These are phyloP conservation scores for Drosophila murphyi DNA, from an alignment of 1,140 invertebrate species.

Conservation along the genomic window DNA sequence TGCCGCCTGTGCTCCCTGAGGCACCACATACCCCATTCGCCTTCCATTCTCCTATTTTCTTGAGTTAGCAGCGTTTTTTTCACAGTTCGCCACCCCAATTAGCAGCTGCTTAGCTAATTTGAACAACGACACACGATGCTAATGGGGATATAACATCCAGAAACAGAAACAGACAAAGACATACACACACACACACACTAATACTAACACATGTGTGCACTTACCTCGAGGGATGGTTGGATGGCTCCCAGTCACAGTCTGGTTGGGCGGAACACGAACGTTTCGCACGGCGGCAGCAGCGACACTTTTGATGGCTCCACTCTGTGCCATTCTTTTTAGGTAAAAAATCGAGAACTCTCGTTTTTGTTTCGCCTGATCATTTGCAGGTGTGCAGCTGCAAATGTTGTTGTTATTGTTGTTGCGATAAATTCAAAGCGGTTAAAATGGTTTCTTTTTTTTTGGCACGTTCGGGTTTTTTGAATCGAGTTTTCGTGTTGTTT, in stretches of 20 bases:
- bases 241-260: slow-evolving; percentile 27
- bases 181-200: background rate
- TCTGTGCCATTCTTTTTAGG: slow-evolving; percentile 35
- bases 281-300: slow-evolving; percentile 13
- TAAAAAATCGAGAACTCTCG: slow-evolving; percentile 19
- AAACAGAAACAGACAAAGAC: slow-evolving; percentile 32
- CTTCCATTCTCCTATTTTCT: background rate
- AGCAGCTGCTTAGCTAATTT: slow-evolving; percentile 65
- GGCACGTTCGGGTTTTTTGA: slow-evolving; percentile 37
- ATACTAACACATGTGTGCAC: slow-evolving; percentile 24
- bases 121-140: slow-evolving; percentile 47
- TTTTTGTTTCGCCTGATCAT: slow-evolving; percentile 31
- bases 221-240: slow-evolving; percentile 56
- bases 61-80: slow-evolving; percentile 37
- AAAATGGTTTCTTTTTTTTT: slow-evolving; percentile 28
- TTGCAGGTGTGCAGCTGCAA: slow-evolving; percentile 22
- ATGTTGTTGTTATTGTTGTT: slow-evolving; percentile 15
- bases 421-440: slow-evolving; percentile 7
- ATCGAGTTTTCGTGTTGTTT: slow-evolving; percentile 35
- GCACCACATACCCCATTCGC: background rate
- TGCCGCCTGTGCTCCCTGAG: slow-evolving; percentile 5
- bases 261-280: slow-evolving; percentile 17
- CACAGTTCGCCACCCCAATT: slow-evolving; percentile 53
- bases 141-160: slow-evolving; percentile 54
- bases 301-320: slow-evolving; percentile 16